Percentiles rank a stretch among this genome's conserved stretches.
Conservation (phyloP, 2,888 invertebrate species). For the Acanthosepion lycidas region DNA sequence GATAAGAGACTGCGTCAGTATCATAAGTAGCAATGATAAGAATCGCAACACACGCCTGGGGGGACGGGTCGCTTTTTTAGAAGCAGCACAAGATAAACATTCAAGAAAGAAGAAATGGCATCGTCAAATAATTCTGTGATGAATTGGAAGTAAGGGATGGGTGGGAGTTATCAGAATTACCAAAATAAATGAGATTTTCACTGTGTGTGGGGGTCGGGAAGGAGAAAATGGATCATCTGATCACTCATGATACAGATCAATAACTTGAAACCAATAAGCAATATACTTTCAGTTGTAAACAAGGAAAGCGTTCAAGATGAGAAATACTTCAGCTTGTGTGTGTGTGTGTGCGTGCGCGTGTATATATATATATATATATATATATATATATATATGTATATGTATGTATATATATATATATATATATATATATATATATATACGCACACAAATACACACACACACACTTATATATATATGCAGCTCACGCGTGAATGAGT, state of each 20-base stretch:
- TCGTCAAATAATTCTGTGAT: not conserved
- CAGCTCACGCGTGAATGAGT: no score
- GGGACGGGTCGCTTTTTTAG: not conserved
- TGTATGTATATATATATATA: not conserved
- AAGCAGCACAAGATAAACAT: not conserved
- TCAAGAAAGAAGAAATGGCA: not conserved
- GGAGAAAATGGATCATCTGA: not conserved
- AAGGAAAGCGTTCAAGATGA: not conserved
- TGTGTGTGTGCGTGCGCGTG: not conserved
- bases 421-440: not conserved
- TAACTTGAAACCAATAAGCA: not conserved
- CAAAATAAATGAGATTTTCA: not conserved
- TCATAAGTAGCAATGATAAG: not conserved
- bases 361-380: not conserved
- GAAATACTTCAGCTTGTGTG: not conserved
- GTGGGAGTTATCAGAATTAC: not conserved
- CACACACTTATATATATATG: not conserved
- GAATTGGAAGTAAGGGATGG: not conserved
- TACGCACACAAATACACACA: not conserved
- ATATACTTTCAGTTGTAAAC: not conserved
- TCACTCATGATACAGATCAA: not conserved
- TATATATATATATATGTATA: conserved; percentile 42
- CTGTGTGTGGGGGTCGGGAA: not conserved
- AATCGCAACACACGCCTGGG: not conserved
- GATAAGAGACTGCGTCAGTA: not conserved